These are phyloP conservation scores for Macrobrachium nipponense DNA, from an alignment of 1,140 invertebrate species.

Conservation along the genomic window DNA sequence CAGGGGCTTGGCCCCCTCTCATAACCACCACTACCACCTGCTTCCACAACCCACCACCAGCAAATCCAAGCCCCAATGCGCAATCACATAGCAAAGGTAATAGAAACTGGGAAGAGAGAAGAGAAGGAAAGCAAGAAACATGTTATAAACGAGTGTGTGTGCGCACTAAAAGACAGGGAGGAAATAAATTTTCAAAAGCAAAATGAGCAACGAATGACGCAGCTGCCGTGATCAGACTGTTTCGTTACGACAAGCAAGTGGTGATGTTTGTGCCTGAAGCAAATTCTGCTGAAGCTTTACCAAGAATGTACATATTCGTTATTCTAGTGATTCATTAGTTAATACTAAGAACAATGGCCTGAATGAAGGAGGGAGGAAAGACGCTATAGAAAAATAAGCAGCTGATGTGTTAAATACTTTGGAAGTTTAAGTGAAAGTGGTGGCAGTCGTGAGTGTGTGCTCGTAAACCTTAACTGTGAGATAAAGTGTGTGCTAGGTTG, in stretches of 20 bases:
- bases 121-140: neutral
- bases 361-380: slow-evolving; percentile 48
- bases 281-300: slow-evolving; percentile 58
- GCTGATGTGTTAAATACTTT: slow-evolving; percentile 34
- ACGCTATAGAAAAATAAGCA: slow-evolving; percentile 34
- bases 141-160: neutral
- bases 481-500: slow-evolving; percentile 40
- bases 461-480: slow-evolving; percentile 50
- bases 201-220: slow-evolving; percentile 59
- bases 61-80: slow-evolving; percentile 48
- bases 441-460: slow-evolving; percentile 39
- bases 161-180: slow-evolving; percentile 42
- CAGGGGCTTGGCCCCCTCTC: slow-evolving; percentile 29
- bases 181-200: slow-evolving; percentile 30
- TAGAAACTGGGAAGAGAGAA: neutral
- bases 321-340: slow-evolving; percentile 58
- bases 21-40: slow-evolving; percentile 49
- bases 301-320: slow-evolving; percentile 60
- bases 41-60: slow-evolving; percentile 52
- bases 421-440: slow-evolving; percentile 48
- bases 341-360: slow-evolving; percentile 57
- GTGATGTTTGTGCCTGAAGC: slow-evolving; percentile 59
- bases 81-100: slow-evolving; percentile 39
- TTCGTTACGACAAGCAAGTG: slow-evolving; percentile 56
- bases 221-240: slow-evolving; percentile 58